Conservation (phyloP, 2,888 invertebrate genomes). For the Sycophila texana region DNA sequence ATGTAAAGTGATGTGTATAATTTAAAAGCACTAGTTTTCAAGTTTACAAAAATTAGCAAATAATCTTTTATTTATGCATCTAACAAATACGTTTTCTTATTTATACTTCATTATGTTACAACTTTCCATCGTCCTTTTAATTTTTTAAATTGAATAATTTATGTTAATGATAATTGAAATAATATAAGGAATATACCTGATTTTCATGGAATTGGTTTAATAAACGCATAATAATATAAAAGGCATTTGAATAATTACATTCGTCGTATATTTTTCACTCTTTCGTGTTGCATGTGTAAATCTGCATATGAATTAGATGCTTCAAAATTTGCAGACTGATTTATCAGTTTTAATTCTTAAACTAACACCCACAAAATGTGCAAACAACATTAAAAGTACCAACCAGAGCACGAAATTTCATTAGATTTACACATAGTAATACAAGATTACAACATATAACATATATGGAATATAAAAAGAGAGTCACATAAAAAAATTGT, state of each 20-base stretch:
- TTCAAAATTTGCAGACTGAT: conserved; percentile 25
- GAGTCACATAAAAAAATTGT: conserved; percentile 36
- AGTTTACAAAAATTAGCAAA: conserved; percentile 53
- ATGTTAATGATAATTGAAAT: conserved; percentile 46
- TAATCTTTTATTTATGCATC: conserved; percentile 53
- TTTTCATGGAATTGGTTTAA: conserved; percentile 32
- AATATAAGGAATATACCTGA: conserved; percentile 4
- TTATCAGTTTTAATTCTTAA: conserved; percentile 33
- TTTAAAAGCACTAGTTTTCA: conserved; percentile 27
- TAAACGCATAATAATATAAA: conserved; percentile 28
- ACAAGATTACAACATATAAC: conserved; percentile 49
- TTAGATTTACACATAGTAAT: conserved; percentile 43
- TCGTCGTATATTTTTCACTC: conserved; percentile 25
- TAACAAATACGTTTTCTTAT: conserved; percentile 52
- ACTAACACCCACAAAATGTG: conserved; percentile 43
- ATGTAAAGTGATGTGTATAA: conserved; percentile 11
- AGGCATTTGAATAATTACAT: conserved; percentile 24
- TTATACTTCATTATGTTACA: conserved; percentile 55
- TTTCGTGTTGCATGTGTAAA: conserved; percentile 23
- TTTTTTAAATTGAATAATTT: conserved; percentile 48
- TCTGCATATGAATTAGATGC: conserved; percentile 33
- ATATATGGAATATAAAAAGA: conserved; percentile 43
- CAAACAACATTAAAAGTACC: conserved; percentile 17
- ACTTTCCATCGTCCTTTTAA: conserved; percentile 26
- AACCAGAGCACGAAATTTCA: conserved; percentile 31